These are phyloP conservation scores for Drosophila busckii DNA, from an alignment of 1,140 invertebrate species.

Conservation along the genomic window DNA sequence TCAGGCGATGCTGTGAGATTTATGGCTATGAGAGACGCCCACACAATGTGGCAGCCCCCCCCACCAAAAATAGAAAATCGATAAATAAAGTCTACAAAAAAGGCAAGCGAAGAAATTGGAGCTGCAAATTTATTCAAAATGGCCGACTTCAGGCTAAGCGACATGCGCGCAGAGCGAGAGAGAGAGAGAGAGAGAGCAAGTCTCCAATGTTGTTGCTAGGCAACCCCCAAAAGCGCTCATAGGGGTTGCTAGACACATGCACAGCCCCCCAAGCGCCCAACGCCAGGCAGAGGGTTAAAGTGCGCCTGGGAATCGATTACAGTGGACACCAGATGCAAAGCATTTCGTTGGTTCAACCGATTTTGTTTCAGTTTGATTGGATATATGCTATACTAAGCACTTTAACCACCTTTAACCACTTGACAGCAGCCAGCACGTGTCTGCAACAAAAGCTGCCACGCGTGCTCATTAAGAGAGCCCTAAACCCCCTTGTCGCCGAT, in stretches of 20 bases:
- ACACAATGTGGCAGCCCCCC: slow-evolving; percentile 33
- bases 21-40: slow-evolving; percentile 38
- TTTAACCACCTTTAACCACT: slow-evolving; percentile 29
- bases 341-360: slow-evolving; percentile 56
- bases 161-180: slow-evolving; percentile 40
- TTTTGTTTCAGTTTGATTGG: slow-evolving; percentile 45
- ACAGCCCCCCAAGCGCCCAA: slow-evolving; percentile 22
- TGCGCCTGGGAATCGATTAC: slow-evolving; percentile 55
- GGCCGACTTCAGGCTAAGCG: slow-evolving; percentile 47
- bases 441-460: too few species aligned
- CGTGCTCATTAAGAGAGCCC: too few species aligned
- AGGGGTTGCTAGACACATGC: slow-evolving; percentile 33
- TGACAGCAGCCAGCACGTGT: slow-evolving; percentile 2
- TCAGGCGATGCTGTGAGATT: slow-evolving; percentile 48
- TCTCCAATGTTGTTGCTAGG: slow-evolving; percentile 57
- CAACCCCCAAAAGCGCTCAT: slow-evolving; percentile 30
- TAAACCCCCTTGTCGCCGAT: slow-evolving; percentile 1
- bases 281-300: background rate
- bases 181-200: slow-evolving; percentile 12
- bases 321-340: slow-evolving; percentile 69
- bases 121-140: slow-evolving; percentile 67
- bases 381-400: slow-evolving; percentile 4
- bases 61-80: slow-evolving; percentile 49
- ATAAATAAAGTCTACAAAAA: slow-evolving; percentile 61
- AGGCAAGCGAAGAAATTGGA: slow-evolving; percentile 3